Base-by-base conservation (phyloP, 1,140 invertebrate species). In the Pollicipes pollicipes region DNA sequence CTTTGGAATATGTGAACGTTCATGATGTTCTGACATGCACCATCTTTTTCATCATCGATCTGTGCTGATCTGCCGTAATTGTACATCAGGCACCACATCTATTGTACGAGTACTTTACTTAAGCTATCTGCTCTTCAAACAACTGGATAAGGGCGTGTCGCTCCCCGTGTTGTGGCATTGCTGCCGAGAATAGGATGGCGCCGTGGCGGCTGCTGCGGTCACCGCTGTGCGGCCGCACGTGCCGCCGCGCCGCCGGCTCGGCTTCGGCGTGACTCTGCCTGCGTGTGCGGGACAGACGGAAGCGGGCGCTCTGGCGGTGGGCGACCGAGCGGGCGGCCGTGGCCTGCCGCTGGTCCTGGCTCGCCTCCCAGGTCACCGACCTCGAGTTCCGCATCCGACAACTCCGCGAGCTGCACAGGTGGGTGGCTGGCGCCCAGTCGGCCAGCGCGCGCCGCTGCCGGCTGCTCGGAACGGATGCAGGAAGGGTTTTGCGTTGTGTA, bases 341-440 rank as follows among this genome's bases (percentile, higher is more conserved):
- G 29, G 92, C 90, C 4, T 84, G 89, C 4, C 84, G 90, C 68
- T 96, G 93, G 91, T 90, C 88, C 17, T 97, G 92, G 93, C 80
- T 97, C 24, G 88, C 93, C 75, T 88, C 90, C 13, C 93, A 96
- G 80, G 88, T 97, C 27, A 88, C 90, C 45, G 93, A 96, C 80
- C 80, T 97, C 74, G 93, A 96, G 77, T 95, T 93, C 78, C 88
- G 88, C 76, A 94, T 96, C 73, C 85, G 91, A 2, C 92, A 95
- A 77, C 89, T 93, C 78, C 88, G 84, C 76, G 91, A 95, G 71
- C 81, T 93, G 67, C 87, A 90, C 76, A 76, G 79, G 73, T 82
- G 81, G 74, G 78, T 83, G 17, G 74, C 79, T 35, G 73, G 75
- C 26, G 75, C 74, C 70, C 83, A n/a, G n/a, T n/a, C 76, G 80